These are phyloP conservation scores for Zaprionus ornatus DNA, from an alignment of 1,140 invertebrate species.

Conservation along the genomic window DNA sequence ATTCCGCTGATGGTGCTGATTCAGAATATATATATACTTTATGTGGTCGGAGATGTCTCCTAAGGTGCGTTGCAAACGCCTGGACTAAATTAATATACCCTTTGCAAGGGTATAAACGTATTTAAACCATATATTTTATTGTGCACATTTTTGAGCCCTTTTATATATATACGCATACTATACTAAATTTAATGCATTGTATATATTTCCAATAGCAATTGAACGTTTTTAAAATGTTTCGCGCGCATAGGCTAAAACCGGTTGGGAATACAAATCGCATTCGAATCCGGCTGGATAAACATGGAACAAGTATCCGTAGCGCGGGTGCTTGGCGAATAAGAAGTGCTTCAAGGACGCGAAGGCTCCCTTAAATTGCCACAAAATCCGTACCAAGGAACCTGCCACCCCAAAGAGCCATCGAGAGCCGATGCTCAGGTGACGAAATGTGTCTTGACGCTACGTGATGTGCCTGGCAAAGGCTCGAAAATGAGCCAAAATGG, in stretches of 20 bases:
- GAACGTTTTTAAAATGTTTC: not conserved
- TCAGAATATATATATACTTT: no score
- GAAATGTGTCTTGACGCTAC: conserved; percentile 71
- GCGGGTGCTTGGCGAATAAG: not conserved
- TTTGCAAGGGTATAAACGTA: no score
- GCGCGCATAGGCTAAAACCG: not conserved
- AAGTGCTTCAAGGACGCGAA: conserved; percentile 4
- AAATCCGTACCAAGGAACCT: conserved; percentile 26
- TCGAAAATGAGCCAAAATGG: conserved; percentile 43
- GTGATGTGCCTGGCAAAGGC: conserved; percentile 66
- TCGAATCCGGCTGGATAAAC: not conserved
- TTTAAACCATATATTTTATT: no score
- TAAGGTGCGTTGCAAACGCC: no score
- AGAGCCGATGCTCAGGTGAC: conserved; percentile 65
- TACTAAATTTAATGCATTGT: not conserved
- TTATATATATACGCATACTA: no score
- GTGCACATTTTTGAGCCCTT: no score
- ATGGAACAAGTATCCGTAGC: not conserved
- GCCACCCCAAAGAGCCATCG: conserved; percentile 43
- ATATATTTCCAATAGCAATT: not conserved
- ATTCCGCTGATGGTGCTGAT: no score
- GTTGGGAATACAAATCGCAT: conserved; percentile 6
- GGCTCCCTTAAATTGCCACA: not conserved
- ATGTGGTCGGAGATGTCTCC: no score
- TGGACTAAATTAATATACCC: no score